Evolutionary conservation across 2,113 vertebrate genomes (phyloP), one percentile per base, ranked within the genome.

Genomic region (Chrysemys picta): DNA sequence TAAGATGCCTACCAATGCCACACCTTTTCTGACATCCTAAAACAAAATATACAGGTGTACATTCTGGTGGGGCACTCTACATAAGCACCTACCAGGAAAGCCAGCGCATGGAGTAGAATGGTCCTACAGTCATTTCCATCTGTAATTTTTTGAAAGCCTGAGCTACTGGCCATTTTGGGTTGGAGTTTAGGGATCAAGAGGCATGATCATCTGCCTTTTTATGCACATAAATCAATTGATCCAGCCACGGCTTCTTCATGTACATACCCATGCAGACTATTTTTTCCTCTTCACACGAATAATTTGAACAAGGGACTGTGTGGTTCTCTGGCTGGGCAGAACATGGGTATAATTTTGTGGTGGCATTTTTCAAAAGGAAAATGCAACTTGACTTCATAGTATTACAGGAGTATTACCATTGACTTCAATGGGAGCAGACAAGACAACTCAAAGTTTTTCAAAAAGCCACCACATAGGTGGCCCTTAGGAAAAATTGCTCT

Each of bases 321-420:
- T n/a, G 65, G 35, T 72, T 72, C 35, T 72, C n/a, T 72, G 2
- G 78, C 50, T 1, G 42, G 57, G 35, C 42, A 62, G 62, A 9
- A 0, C 14, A 17, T 1, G 0, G 16, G 1, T 19, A n/a, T 47
- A 85, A 82, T 88, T 80, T 50, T 24, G 10, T 27, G 2, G 2
- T 92, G 16, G 53, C 42, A 2, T 42, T 13, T 17, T 69, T 69
- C 35, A 10, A 72, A 38, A 72, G n/a, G 9, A 38, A 19, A 72
- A 72, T 72, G 65, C n/a, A n/a, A n/a, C 65, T 38, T 69, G 65
- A 69, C 35, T 38, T 72, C 65, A 72, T 38, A 72, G 35, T 38
- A 22, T 38, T n/a, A 72, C n/a, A 72, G 65, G n/a, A 72, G 16
- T 72, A 38, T 72, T 35, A 38, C n/a, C n/a, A 72, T 21, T 72